A percentile compares a stretch with the other conserved stretches of the same genome.
Conservation (phyloP, 2,797 vertebrate genomes). For the Anabas testudineus region DNA sequence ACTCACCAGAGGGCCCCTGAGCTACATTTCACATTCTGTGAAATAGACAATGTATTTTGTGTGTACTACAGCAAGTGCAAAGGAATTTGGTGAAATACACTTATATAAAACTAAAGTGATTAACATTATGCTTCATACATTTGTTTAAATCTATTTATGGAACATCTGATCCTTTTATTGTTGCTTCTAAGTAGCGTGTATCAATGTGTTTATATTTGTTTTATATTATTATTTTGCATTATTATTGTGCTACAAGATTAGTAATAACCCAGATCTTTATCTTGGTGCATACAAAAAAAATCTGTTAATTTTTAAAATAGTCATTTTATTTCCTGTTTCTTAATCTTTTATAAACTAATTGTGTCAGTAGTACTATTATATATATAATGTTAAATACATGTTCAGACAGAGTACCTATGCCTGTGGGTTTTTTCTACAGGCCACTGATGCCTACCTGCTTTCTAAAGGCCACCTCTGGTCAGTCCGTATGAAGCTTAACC, state of each 20-base stretch:
- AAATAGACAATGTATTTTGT: not conserved
- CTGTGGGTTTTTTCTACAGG: conserved; percentile 26
- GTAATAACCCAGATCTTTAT: too few relatives aligned
- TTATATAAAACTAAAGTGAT: not conserved
- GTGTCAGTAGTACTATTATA: not conserved
- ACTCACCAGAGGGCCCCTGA: not conserved
- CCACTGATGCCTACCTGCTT: conserved; percentile 12
- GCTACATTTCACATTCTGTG: not conserved
- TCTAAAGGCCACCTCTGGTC: conserved; percentile 67
- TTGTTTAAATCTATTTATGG: too few relatives aligned
- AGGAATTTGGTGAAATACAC: not conserved
- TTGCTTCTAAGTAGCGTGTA: too few relatives aligned
- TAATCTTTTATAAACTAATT: not conserved
- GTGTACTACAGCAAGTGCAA: not conserved
- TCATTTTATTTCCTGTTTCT: not conserved
- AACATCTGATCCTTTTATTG: too few relatives aligned
- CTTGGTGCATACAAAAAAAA: not conserved
- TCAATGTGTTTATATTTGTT: too few relatives aligned
- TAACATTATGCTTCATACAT: not conserved
- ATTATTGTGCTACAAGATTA: too few relatives aligned
- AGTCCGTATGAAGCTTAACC: conserved; percentile 64
- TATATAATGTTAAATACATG: not conserved
- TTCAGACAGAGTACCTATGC: not conserved
- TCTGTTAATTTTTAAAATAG: not conserved
- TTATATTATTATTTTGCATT: too few relatives aligned